Conservation (phyloP, 2,797 vertebrate species). For the Prionace glauca region DNA sequence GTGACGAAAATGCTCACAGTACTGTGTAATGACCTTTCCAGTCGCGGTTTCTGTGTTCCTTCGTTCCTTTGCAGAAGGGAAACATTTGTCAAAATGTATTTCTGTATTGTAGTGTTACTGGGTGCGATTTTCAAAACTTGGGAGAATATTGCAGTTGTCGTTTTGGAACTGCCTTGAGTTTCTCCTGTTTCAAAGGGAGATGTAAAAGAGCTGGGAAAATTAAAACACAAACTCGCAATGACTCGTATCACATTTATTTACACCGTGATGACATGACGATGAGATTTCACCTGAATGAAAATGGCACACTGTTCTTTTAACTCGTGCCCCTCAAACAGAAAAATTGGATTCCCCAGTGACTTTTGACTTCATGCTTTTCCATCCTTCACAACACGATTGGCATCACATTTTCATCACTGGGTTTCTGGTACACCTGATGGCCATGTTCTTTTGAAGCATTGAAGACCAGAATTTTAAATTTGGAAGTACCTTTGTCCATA, state of each 20-base stretch:
- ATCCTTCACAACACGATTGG: not conserved
- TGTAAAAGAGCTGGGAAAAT: not conserved
- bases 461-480: not conserved
- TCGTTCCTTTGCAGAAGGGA: not conserved
- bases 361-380: not conserved
- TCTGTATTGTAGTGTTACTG: not conserved
- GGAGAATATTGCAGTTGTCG: not conserved
- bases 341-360: not conserved
- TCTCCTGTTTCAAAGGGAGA: not conserved
- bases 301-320: not conserved
- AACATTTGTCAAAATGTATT: not conserved
- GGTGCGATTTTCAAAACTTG: not conserved
- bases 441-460: not conserved
- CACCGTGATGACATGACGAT: not conserved
- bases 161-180: not conserved
- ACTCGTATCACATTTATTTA: not conserved
- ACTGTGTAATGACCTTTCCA: constrained; percentile 4
- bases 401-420: not conserved
- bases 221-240: not conserved
- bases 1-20: constrained; percentile 12
- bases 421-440: not conserved
- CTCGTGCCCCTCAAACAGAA: not conserved
- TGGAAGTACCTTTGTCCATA: not conserved
- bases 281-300: not conserved
- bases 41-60: not conserved